Base-by-base conservation (phyloP, 2,888 invertebrate genomes). In the Polyommatus icarus region DNA sequence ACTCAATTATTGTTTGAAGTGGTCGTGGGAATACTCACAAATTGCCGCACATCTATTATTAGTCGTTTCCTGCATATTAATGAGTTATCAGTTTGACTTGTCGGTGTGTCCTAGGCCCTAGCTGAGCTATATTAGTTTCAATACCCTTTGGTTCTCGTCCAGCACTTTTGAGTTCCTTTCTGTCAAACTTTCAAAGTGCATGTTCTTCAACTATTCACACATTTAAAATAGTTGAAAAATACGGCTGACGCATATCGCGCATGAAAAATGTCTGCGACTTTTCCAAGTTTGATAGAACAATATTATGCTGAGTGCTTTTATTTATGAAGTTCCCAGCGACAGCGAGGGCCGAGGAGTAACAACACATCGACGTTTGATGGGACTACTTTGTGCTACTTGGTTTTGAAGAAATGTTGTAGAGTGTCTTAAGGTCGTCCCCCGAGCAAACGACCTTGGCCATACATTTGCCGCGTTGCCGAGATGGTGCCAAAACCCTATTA, bases 11-110 rank as follows among this genome's bases (percentile, higher is more conserved):
- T 72, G 72, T 40, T 72, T 36, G n/a, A 72, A 40, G 32, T 72
- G 10, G n/a, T 50, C 54, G 75, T 75, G 75, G 46, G 54, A 75
- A 54, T 29, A 72, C 15, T 18, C 24, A 75, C 15, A 29, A 75
- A 75, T 54, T 75, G 75, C 20, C 15, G 40, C 50, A 20, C 5
- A 12, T 20, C 46, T 73, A 73, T 72, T 46, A 73, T 73, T 46
- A 6, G 12, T 20, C n/a, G 40, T 73, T 20, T 72, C 72, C 46
- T 67, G 20, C 32, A 18, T 32, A 32, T 67, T 67, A 32, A 18
- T 67, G 3, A 32, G 67, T 67, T 29, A 29, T 29, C 29, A 32
- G 67, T 7, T 32, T 6, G 32, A 32, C 67, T 18, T 5, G 59
- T 10, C 20, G 61, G 24, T 7, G 6, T 4, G 18, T 67, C 29